Base-by-base conservation (phyloP, 2,113 vertebrate species). In the Microcebus tavaratra region DNA sequence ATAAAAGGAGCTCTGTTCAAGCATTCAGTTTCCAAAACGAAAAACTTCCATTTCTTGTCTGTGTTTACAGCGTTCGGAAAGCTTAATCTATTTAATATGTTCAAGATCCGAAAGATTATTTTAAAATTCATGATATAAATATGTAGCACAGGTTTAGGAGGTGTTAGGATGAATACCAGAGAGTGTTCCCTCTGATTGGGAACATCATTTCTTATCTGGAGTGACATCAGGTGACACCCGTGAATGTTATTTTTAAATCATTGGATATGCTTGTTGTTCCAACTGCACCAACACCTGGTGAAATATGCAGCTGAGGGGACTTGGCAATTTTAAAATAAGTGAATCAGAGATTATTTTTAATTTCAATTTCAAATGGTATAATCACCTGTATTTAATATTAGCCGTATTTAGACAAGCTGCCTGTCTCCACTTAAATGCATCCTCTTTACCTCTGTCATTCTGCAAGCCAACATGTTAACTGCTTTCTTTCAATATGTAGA, bases 391-490 rank as follows among this genome's bases (percentile, higher is more conserved):
- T 97, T 98, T 98, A 98, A 97, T 98, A 98, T 97, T 97, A 98
- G 72, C 95, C 84, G 76, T 98, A 98, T 98, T 99, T 98, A 98
- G 98, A 99, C 98, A 99, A 98, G 98, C 97, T 99, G 98, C 87
- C 98, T 98, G 55, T 98, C 98, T 98, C 95, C 68, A 63, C 68
- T 98, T 94, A 91, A 81, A 98, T 29, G 81, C 67, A 76, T 91
- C 65, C 91, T 94, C 89, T 92, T 95, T 95, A 82, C 27, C 15
- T 97, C 97, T 98, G 97, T 98, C 98, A 98, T 94, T 97, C 98
- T 94, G 84, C 88, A 96, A 90, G 79, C 95, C 97, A 97, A 98
- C 96, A 98, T 84, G 96, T 97, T 98, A 98, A 95, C 87, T 93
- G 82, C 96, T 96, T 98, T 96, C 96, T 97, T 85, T 85, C 95